Base-by-base conservation (phyloP, 1,140 invertebrate genomes). In the Ceratina calcarata region DNA sequence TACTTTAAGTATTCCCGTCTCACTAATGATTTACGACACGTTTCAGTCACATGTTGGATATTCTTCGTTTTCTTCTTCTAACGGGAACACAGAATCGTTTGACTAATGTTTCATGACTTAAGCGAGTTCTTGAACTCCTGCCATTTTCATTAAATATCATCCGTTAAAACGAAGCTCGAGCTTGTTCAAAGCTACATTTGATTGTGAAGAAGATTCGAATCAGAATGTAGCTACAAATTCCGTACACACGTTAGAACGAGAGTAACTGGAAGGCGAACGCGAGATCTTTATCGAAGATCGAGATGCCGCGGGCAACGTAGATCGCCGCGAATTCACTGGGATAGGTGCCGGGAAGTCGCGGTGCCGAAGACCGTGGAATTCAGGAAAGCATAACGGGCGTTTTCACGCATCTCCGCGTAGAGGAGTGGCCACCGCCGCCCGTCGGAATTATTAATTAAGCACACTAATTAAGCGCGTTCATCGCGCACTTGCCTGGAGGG, bases 401-500 rank as follows among this genome's bases (percentile, higher is more conserved):
- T 84, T 85, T 74, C 84, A 84, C 65, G 79, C 79, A 81, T 70
- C 64, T 83, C 20, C 68, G 78, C 71, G 71, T 60, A 73, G 78
- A 74, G 71, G 78, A 74, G 71, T 58, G 69, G 53, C 37, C 37
- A 45, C 37, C 37, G 20, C 62, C 70, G 68, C 78, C 84, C 84
- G 78, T 32, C 78, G 82, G 84, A 85, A 85, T 86, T 85, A 86
- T 85, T 85, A 85, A 86, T 86, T 86, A 86, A 85, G 79, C 83
- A 83, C 83, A 81, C 84, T 86, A 86, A 86, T 86, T 86, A 86
- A 84, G 84, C 83, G 83, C 83, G 83, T 83, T 86, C 84, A 84
- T 84, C 84, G 78, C 80, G 82, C 37, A 45, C 78, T 81, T 69
- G 73, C 84, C 82, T 69, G 78, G 64, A 84, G 84, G 83, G 84